Percentiles rank a stretch among this genome's conserved stretches.
phyloP scores from a whole-genome alignment of 2,888 invertebrate species.

The Mimas tiliae region DNA sequence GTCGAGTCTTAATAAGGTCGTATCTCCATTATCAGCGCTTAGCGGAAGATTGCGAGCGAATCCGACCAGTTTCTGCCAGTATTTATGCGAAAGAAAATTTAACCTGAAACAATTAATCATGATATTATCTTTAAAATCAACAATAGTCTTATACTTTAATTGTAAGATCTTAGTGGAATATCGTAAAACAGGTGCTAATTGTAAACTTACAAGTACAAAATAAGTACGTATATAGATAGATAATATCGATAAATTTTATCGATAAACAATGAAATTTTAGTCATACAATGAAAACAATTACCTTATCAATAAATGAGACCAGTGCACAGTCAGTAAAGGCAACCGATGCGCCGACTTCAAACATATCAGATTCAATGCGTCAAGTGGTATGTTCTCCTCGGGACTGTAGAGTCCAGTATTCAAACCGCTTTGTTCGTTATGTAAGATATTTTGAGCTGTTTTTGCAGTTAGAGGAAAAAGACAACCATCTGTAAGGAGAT shows the following conservation, averaged over 20 bases:
- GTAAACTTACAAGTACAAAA: too few species aligned
- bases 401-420: slow-evolving; percentile 80
- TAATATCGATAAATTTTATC: not conserved
- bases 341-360: slow-evolving; percentile 86
- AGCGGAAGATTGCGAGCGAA: slow-evolving; percentile 67
- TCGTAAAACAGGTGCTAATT: too few species aligned
- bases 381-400: slow-evolving; percentile 81
- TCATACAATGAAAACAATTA: slow-evolving; percentile 34
- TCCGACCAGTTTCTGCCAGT: slow-evolving; percentile 88
- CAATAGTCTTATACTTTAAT: not conserved
- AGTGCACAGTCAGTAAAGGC: slow-evolving; percentile 89
- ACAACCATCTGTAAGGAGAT: slow-evolving; percentile 70
- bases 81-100: slow-evolving; percentile 88
- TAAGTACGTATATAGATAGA: not conserved
- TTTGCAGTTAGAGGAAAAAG: slow-evolving; percentile 77
- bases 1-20: slow-evolving; percentile 83
- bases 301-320: slow-evolving; percentile 90
- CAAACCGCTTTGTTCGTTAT: slow-evolving; percentile 78
- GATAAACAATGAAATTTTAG: not conserved
- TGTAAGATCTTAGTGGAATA: too few species aligned
- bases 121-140: not conserved
- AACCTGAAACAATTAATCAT: slow-evolving; percentile 77
- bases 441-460: slow-evolving; percentile 74
- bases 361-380: slow-evolving; percentile 84
- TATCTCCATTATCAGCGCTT: slow-evolving; percentile 61